Evolutionary conservation across 2,888 invertebrate species (phyloP).

Genomic region (Parochlus steinenii): DNA sequence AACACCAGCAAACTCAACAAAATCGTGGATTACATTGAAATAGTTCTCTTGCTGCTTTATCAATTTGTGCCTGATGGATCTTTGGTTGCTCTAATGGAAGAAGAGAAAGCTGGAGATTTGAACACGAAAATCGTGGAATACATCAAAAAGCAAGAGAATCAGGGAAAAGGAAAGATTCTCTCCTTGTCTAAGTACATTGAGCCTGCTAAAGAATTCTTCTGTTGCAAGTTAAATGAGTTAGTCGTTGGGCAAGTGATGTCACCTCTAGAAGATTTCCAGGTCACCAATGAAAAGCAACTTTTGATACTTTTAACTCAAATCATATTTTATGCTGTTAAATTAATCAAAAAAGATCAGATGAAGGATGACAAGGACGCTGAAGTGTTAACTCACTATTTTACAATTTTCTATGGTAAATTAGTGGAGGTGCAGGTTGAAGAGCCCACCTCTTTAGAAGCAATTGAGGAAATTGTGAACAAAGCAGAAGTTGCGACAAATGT

Average conservation of each 20-base stretch:
- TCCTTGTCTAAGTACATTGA: too few species aligned
- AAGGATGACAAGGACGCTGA: neutral
- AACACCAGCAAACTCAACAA: constrained; percentile 5
- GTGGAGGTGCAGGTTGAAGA: neutral
- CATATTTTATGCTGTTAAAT: constrained; percentile 4
- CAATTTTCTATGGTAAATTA: neutral
- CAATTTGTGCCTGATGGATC: constrained; percentile 5
- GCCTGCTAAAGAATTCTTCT: too few species aligned
- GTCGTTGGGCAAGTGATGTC: neutral
- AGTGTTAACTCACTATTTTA: neutral
- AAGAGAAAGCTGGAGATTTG: neutral
- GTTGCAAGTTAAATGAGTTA: too few species aligned
- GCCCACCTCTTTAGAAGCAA: neutral
- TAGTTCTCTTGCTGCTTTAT: neutral
- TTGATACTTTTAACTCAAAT: constrained; percentile 2
- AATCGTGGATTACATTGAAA: constrained; percentile 8
- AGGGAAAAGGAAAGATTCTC: too few species aligned
- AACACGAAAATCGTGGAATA: neutral
- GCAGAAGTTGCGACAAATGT: neutral
- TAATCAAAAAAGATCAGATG: neutral
- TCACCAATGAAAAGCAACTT: constrained; percentile 2
- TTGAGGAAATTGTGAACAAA: neutral
- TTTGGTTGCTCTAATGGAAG: neutral
- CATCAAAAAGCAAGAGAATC: constrained; percentile 3
- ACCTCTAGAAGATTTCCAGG: neutral